Base-by-base conservation (phyloP, 2,113 vertebrate genomes). In the Pygoscelis antarcticus region DNA sequence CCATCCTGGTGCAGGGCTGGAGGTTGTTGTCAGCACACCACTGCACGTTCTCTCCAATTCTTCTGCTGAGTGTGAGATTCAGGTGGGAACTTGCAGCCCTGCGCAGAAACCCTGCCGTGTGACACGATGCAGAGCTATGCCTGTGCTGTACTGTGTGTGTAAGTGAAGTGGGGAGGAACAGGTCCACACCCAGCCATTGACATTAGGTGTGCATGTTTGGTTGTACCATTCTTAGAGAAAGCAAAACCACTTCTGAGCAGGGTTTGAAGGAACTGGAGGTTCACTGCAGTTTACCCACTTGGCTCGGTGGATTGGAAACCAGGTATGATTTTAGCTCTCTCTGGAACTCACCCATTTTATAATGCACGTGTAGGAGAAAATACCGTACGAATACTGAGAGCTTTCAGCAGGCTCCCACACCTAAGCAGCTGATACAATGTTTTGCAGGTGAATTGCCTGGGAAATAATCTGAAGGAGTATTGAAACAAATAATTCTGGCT, bases 31-130 rank as follows among this genome's bases (percentile, higher is more conserved):
- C 32, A 72, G 70, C 27, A 14, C 18, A 22, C 6, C 18, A 7
- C n/a, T 57, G 47, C 64, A 72, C 32, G 18, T 74, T 68, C 60
- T 60, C 21, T 57, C 60, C 49, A 23, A 1, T 40, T 71, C 25
- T 36, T 44, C 52, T 46, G 27, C 51, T 44, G 38, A n/a, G 22
- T 30, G 32, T 47, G 57, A 61, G 27, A 29, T n/a, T 13, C 20
- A 46, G 20, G 34, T 46, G 54, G n/a, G 71, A 62, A 30, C 26
- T 22, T 18, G 22, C 29, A 47, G 60, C 34, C 42, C 47, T 22
- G 18, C 0, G 1, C 34, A 55, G 58, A 7, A 52, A 13, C 25
- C 9, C 29, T 36, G 60, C 27, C 0, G 0, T 19, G n/a, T 44
- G 36, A 46, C 1, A 1, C 0, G 54, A 30, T 47, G 34, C 42